These are phyloP conservation scores for Potorous gilbertii DNA, from an alignment of 2,797 vertebrate species.

Conservation along the genomic window DNA sequence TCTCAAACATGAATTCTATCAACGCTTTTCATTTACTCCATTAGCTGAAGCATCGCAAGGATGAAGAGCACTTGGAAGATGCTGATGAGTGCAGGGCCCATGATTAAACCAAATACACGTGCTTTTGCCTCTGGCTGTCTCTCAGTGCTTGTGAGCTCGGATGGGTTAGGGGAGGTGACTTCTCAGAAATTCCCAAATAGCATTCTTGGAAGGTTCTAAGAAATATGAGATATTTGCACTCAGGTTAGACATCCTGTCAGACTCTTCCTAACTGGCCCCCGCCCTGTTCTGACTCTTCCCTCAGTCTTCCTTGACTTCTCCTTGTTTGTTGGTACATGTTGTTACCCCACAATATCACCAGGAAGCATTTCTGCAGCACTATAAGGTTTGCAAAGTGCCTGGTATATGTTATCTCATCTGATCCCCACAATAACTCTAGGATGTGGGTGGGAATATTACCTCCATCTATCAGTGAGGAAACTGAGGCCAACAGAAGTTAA, in stretches of 20 bases:
- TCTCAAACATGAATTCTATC: conserved; percentile 49
- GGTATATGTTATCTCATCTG: not conserved
- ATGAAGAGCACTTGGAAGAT: not conserved
- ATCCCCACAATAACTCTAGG: not conserved
- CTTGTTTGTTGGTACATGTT: not conserved
- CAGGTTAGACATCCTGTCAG: not conserved
- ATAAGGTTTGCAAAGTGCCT: not conserved
- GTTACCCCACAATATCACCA: not conserved
- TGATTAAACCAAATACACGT: not conserved
- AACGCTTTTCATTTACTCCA: not conserved
- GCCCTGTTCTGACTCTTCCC: not conserved
- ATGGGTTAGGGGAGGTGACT: not conserved
- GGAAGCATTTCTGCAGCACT: not conserved
- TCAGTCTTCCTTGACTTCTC: not conserved
- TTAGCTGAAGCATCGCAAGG: conserved; percentile 30
- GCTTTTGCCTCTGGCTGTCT: not conserved
- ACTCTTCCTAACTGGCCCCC: not conserved
- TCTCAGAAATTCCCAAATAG: conserved; percentile 15
- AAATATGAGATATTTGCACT: not conserved
- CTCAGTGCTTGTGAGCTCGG: not conserved
- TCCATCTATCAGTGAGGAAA: not conserved
- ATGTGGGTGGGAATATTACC: not conserved
- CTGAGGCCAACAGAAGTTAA: not conserved
- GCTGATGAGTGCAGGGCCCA: not conserved
- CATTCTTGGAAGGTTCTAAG: conserved; percentile 27